Evolutionary conservation across 2,797 vertebrate genomes (phyloP).

Genomic region (Epinephelus awoara): DNA sequence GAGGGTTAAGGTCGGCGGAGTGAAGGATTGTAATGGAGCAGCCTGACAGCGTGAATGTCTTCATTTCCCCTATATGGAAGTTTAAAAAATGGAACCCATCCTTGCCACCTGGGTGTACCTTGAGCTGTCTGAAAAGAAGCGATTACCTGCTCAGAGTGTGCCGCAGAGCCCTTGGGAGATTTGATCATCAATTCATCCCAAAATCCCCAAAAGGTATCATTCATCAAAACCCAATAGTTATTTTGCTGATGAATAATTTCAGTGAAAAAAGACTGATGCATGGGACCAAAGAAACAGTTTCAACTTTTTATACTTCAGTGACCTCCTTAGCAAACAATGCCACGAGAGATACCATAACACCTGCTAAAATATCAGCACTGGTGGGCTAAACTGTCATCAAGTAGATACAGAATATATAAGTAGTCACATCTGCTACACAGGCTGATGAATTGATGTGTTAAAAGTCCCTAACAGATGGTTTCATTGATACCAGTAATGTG

Average conservation of each 20-base stretch:
- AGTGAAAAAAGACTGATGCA: constrained; percentile 21
- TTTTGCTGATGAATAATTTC: constrained; percentile 68
- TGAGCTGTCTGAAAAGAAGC: constrained; percentile 80
- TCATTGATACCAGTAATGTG: neutral
- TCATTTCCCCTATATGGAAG: constrained; percentile 76
- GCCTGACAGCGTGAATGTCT: constrained; percentile 77
- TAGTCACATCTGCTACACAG: neutral
- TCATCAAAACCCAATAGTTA: constrained; percentile 74
- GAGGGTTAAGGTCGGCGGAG: constrained; percentile 64
- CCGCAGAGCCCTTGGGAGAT: constrained; percentile 70
- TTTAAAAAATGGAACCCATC: constrained; percentile 78
- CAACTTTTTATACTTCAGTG: constrained; percentile 9
- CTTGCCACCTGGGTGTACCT: constrained; percentile 77
- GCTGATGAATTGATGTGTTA: neutral
- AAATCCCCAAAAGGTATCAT: constrained; percentile 73
- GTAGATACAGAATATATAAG: too few species aligned
- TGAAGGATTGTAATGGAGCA: constrained; percentile 71
- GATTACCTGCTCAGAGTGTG: constrained; percentile 75
- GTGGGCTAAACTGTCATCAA: neutral
- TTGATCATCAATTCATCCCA: constrained; percentile 81
- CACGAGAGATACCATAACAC: neutral
- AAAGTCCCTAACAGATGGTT: neutral
- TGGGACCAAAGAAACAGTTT: constrained; percentile 6
- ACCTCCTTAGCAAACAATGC: neutral
- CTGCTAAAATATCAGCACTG: neutral